Evolutionary conservation across 2,888 invertebrate species (phyloP).

Genomic region (Platycheirus albimanus): DNA sequence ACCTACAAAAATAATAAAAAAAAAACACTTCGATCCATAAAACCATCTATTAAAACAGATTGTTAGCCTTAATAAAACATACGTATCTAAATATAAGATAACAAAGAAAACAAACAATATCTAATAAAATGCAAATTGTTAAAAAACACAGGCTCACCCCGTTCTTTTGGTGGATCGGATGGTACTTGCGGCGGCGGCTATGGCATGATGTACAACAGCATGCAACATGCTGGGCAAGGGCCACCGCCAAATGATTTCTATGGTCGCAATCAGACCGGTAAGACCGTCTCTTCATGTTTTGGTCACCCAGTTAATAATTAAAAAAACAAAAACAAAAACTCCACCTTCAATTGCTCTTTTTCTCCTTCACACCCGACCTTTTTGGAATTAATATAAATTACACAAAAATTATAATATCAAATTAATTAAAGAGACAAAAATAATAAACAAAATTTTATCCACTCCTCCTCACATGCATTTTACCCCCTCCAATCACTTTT

Average conservation of each 20-base stretch:
- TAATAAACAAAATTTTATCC: not conserved
- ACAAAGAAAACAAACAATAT: conserved; percentile 72
- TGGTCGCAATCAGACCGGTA: conserved; percentile 82
- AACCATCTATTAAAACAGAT: conserved; percentile 29
- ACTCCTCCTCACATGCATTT: not conserved
- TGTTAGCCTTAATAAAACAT: conserved; percentile 24
- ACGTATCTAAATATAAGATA: conserved; percentile 28
- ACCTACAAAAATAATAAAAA: no score
- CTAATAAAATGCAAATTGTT: conserved; percentile 74
- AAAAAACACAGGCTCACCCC: conserved; percentile 82
- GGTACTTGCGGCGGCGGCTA: conserved; percentile 79
- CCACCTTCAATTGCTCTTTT: conserved; percentile 67
- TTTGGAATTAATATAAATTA: not conserved
- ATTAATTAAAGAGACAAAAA: not conserved
- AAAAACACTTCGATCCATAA: conserved; percentile 36
- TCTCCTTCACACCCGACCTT: conserved; percentile 22
- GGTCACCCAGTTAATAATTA: conserved; percentile 54
- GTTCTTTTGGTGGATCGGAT: conserved; percentile 81
- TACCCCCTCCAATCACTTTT: not conserved
- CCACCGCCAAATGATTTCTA: conserved; percentile 81
- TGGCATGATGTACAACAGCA: conserved; percentile 79
- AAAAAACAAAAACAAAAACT: conserved; percentile 35
- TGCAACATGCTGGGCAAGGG: conserved; percentile 79
- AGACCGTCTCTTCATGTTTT: conserved; percentile 76
- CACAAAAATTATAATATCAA: no score